These are phyloP conservation scores for Phaedon cochleariae DNA, from an alignment of 2,888 invertebrate genomes.

Conservation along the genomic window DNA sequence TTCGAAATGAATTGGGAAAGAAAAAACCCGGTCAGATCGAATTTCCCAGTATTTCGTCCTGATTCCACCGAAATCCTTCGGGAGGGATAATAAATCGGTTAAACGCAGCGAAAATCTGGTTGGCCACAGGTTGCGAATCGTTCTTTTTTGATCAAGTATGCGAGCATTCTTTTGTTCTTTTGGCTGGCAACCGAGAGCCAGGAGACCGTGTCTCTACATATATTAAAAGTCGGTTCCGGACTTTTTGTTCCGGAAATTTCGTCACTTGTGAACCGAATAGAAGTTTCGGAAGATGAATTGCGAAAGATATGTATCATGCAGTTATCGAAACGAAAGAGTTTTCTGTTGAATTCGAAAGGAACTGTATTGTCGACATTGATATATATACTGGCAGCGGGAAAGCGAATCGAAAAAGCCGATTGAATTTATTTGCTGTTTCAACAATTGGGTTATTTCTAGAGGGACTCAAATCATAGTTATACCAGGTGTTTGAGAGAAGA, in stretches of 20 bases:
- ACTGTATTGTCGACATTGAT: too few species aligned
- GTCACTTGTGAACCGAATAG: background rate
- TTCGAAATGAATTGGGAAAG: too few species aligned
- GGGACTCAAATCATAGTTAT: too few species aligned
- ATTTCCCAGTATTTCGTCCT: background rate
- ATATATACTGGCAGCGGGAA: too few species aligned
- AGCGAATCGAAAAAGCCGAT: too few species aligned
- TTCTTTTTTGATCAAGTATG: conserved; percentile 2
- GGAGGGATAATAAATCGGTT: background rate
- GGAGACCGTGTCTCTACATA: background rate
- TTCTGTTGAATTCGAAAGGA: background rate
- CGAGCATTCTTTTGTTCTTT: background rate
- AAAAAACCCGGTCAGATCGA: background rate
- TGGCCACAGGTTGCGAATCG: background rate
- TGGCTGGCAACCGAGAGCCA: background rate
- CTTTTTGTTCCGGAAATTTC: background rate
- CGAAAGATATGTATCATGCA: background rate
- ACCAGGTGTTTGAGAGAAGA: too few species aligned
- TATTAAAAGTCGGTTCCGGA: background rate
- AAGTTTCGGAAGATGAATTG: background rate
- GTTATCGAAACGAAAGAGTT: background rate
- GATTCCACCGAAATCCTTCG: background rate
- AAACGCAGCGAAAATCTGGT: background rate
- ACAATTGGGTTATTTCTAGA: too few species aligned
- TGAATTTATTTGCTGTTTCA: too few species aligned